phyloP scores from a whole-genome alignment of 2,113 vertebrate species.

The Myocastor coypus region DNA sequence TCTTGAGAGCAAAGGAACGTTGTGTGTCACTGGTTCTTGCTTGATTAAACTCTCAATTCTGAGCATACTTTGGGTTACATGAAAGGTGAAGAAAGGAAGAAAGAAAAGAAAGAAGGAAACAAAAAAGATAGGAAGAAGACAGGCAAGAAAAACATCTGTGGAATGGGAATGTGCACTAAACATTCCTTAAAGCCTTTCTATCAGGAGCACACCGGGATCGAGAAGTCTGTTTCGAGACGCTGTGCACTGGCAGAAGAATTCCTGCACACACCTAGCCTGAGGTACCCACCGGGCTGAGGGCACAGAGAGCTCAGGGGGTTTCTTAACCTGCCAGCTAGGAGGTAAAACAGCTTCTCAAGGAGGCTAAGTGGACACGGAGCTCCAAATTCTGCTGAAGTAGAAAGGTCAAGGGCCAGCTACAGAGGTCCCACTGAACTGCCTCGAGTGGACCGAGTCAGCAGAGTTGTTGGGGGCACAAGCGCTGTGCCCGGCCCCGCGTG shows the following conservation, averaged over 20 bases:
- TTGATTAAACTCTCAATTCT: background rate
- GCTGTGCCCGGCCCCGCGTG: too few species aligned
- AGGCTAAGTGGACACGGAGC: background rate
- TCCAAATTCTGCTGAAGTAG: background rate
- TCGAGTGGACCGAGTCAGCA: background rate
- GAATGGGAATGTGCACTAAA: background rate
- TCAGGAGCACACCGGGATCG: background rate
- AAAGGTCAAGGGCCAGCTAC: background rate
- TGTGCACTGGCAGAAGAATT: background rate
- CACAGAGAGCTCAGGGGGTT: background rate
- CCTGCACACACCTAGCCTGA: background rate
- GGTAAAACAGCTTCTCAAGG: background rate
- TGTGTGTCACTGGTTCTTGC: background rate
- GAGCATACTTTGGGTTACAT: background rate
- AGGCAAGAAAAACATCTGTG: background rate
- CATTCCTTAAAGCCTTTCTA: background rate
- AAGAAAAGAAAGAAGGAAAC: background rate
- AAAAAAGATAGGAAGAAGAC: background rate
- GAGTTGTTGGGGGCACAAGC: background rate
- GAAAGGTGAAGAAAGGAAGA: background rate
- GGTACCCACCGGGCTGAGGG: background rate
- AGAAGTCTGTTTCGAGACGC: slow-evolving; percentile 20
- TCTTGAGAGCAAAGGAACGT: background rate
- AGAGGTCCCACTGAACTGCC: background rate
- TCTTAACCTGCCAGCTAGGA: background rate